phyloP scores from a whole-genome alignment of 2,888 invertebrate genomes.

The Calameuta filiformis region DNA sequence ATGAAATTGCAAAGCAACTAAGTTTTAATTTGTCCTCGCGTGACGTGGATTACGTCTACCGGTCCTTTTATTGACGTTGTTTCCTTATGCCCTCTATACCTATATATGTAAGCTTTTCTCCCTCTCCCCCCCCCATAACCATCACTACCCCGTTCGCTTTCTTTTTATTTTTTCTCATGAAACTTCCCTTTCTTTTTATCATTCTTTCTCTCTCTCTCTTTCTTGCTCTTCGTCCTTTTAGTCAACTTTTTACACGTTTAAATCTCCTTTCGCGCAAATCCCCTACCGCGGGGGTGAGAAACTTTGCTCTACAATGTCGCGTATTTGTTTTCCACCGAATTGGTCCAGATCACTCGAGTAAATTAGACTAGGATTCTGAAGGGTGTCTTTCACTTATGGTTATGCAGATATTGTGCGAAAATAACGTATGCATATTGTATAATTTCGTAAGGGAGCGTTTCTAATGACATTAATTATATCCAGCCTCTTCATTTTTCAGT shows the following conservation, averaged over 20 bases:
- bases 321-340: background rate
- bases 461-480: background rate
- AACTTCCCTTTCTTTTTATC: background rate
- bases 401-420: background rate
- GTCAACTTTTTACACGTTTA: background rate
- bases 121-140: background rate
- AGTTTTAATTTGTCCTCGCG: slow-evolving; percentile 56
- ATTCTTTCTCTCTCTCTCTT: slow-evolving; percentile 6
- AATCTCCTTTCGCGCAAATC: background rate
- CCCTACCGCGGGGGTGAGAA: background rate
- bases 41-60: slow-evolving; percentile 54
- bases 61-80: slow-evolving; percentile 48
- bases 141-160: background rate
- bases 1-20: slow-evolving; percentile 58
- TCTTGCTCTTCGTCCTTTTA: background rate
- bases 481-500: background rate
- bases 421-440: background rate
- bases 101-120: background rate
- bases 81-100: slow-evolving; percentile 19
- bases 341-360: background rate
- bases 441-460: background rate
- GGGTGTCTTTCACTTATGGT: background rate
- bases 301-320: background rate
- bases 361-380: background rate
- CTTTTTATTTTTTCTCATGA: background rate